A percentile compares a stretch with the other conserved stretches of the same genome.
These are phyloP conservation scores for Drosophila virilis DNA, from an alignment of 1,140 invertebrate species.

Conservation along the genomic window DNA sequence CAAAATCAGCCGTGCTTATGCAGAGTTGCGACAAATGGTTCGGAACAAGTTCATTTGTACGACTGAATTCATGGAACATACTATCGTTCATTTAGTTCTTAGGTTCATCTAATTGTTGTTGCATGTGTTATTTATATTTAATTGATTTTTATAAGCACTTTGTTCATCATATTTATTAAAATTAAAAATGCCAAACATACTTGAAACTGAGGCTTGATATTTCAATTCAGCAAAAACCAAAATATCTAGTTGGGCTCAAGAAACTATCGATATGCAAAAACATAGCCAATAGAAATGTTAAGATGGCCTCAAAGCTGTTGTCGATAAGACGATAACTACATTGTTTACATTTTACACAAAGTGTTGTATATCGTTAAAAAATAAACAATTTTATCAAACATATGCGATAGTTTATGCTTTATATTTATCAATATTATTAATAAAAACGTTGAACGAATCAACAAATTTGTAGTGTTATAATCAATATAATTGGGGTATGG, in stretches of 20 bases:
- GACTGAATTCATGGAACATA: neutral
- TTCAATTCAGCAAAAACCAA: neutral
- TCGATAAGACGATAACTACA: slow-evolving; percentile 12
- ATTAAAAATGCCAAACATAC: neutral
- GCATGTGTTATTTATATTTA: neutral
- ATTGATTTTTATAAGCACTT: neutral
- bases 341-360: slow-evolving; percentile 19
- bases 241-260: neutral
- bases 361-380: slow-evolving; percentile 9
- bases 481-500: neutral
- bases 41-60: slow-evolving; percentile 6
- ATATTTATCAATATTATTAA: neutral
- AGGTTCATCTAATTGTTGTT: too few relatives aligned
- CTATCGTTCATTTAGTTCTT: slow-evolving; percentile 1
- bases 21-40: slow-evolving; percentile 12
- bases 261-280: slow-evolving; percentile 12
- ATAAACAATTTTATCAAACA: neutral
- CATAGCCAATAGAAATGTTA: neutral
- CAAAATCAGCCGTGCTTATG: slow-evolving; percentile 20
- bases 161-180: neutral
- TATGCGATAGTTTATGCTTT: neutral
- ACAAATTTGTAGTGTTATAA: too few relatives aligned
- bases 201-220: neutral
- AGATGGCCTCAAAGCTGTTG: slow-evolving; percentile 4
- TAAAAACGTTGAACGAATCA: too few relatives aligned